Evolutionary conservation across 2,797 vertebrate species (phyloP).

Genomic region (Argya squamiceps): DNA sequence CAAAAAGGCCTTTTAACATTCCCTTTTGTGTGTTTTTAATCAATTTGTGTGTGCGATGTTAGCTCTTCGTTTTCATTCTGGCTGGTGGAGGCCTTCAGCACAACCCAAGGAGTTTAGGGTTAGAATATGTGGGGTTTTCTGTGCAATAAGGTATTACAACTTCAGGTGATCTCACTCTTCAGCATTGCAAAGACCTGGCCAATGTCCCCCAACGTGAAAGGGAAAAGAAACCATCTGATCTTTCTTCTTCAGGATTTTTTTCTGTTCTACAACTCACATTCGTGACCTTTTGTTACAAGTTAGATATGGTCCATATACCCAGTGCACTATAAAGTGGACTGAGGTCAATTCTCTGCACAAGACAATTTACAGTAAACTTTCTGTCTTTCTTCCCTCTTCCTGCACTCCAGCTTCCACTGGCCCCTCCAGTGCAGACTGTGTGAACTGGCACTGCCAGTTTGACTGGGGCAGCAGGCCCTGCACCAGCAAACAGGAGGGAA

Average conservation of each 20-base stretch:
- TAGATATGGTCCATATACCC: not conserved
- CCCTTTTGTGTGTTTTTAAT: not conserved
- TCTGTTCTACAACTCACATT: not conserved
- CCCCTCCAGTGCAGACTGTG: not conserved
- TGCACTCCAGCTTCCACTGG: not conserved
- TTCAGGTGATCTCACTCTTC: not conserved
- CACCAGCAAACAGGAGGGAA: not conserved
- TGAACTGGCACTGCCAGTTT: not conserved
- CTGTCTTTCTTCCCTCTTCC: not conserved
- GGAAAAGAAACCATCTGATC: not conserved
- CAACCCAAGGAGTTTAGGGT: not conserved
- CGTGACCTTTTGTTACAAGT: not conserved
- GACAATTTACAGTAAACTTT: not conserved
- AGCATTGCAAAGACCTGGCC: not conserved
- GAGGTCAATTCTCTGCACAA: not conserved
- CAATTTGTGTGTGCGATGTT: not conserved
- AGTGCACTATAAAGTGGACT: not conserved
- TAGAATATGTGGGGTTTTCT: not conserved
- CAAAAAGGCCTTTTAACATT: constrained; percentile 48
- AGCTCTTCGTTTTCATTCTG: not conserved
- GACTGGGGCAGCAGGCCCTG: not conserved
- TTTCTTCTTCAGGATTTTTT: not conserved
- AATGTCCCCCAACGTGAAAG: not conserved
- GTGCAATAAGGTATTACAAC: not conserved
- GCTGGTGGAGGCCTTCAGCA: not conserved